phyloP scores from a whole-genome alignment of 1,140 invertebrate genomes.

The Drosophila parvula region DNA sequence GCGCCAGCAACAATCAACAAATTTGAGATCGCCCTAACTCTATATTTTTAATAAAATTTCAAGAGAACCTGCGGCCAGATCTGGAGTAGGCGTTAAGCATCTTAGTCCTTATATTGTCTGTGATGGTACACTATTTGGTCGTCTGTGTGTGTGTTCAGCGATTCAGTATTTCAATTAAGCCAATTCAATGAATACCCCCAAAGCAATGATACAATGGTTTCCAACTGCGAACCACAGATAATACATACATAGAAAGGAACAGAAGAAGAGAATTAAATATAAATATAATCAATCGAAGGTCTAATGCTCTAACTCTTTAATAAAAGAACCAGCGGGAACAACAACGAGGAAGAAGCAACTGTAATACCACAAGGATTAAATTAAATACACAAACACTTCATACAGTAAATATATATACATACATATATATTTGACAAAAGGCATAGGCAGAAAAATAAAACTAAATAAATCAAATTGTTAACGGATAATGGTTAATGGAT shows the following conservation, averaged over 20 bases:
- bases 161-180: constrained; percentile 82
- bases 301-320: constrained; percentile 56
- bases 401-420: constrained; percentile 52
- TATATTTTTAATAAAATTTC: too few species aligned
- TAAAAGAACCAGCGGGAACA: constrained; percentile 78
- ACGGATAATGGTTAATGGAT: constrained; percentile 46
- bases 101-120: constrained; percentile 1
- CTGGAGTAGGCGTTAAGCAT: not conserved
- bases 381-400: constrained; percentile 56
- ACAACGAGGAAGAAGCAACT: constrained; percentile 82
- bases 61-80: too few species aligned
- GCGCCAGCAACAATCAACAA: not conserved
- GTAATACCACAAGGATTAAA: constrained; percentile 63
- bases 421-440: constrained; percentile 33
- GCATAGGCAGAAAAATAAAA: constrained; percentile 12
- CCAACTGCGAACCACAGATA: constrained; percentile 49
- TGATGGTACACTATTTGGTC: constrained; percentile 50
- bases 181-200: constrained; percentile 46
- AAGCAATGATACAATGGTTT: constrained; percentile 57
- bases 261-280: constrained; percentile 19
- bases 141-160: constrained; percentile 70
- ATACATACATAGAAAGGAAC: constrained; percentile 13
- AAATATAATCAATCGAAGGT: constrained; percentile 44
- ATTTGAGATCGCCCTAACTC: too few species aligned
- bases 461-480: constrained; percentile 63